Evolutionary conservation across 2,888 invertebrate genomes (phyloP).

Genomic region (Cosmia trapezina): DNA sequence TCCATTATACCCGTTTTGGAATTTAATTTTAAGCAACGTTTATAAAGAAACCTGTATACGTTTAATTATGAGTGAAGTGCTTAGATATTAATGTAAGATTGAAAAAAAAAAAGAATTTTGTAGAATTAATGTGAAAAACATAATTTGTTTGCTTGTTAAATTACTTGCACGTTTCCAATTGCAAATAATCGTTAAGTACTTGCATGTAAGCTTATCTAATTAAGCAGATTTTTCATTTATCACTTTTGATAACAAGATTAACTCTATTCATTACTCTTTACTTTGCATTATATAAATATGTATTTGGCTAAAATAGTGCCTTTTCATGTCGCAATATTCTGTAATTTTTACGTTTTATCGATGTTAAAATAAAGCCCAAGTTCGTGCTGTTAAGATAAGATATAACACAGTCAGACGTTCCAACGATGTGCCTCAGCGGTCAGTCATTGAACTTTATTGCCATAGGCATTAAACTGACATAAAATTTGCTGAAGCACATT

Average conservation of each 20-base stretch:
- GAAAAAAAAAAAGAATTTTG: background rate
- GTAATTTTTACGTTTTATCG: no score
- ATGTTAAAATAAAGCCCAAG: no score
- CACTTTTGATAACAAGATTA: background rate
- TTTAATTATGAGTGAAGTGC: background rate
- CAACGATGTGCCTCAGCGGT: background rate
- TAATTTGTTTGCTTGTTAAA: background rate
- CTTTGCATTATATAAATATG: no score
- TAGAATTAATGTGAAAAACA: background rate
- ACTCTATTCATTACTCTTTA: background rate
- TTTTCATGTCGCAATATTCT: background rate
- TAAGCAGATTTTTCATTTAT: background rate
- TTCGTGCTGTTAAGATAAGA: background rate
- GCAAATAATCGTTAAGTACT: slow-evolving; percentile 3
- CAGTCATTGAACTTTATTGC: background rate
- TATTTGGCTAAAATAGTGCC: background rate
- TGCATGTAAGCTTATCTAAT: background rate
- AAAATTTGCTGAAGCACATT: background rate
- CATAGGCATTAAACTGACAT: background rate
- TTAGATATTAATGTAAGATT: background rate
- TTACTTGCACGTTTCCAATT: background rate
- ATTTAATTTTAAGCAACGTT: background rate
- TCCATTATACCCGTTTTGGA: background rate
- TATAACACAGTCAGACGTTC: background rate
- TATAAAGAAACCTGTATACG: background rate